These are phyloP conservation scores for Arvicola amphibius DNA, from an alignment of 2,797 vertebrate genomes.

Conservation along the genomic window DNA sequence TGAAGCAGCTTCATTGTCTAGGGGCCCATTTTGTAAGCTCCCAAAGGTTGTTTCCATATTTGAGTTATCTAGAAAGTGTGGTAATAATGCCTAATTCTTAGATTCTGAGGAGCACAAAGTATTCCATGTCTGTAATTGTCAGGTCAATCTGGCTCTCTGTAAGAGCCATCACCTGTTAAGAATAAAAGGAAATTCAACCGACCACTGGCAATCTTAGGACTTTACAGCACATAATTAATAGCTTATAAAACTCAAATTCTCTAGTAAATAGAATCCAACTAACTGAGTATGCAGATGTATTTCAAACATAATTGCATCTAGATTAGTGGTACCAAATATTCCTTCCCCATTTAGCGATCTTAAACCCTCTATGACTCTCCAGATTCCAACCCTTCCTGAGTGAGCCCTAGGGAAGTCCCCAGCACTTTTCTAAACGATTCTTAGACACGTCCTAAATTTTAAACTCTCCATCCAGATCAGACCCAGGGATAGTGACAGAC, in stretches of 20 bases:
- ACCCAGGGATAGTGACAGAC: neutral
- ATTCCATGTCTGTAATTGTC: neutral
- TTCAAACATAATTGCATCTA: neutral
- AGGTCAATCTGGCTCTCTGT: neutral
- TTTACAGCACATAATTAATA: neutral
- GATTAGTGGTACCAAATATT: neutral
- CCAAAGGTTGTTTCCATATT: neutral
- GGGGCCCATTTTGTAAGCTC: rapidly evolving
- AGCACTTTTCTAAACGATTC: neutral
- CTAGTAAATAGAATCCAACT: neutral
- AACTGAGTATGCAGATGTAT: neutral
- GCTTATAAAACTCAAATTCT: neutral
- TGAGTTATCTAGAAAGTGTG: neutral
- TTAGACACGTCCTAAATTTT: neutral
- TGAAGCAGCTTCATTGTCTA: neutral
- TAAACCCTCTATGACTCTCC: neutral
- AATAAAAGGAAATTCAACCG: neutral
- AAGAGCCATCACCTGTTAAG: neutral
- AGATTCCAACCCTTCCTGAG: neutral
- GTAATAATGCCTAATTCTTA: neutral
- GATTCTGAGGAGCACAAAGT: neutral
- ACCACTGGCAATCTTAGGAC: neutral
- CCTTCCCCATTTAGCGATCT: neutral
- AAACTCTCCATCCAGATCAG: neutral
- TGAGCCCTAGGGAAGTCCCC: too few relatives aligned